phyloP scores from a whole-genome alignment of 2,113 vertebrate genomes.

The Eurypyga helias region DNA sequence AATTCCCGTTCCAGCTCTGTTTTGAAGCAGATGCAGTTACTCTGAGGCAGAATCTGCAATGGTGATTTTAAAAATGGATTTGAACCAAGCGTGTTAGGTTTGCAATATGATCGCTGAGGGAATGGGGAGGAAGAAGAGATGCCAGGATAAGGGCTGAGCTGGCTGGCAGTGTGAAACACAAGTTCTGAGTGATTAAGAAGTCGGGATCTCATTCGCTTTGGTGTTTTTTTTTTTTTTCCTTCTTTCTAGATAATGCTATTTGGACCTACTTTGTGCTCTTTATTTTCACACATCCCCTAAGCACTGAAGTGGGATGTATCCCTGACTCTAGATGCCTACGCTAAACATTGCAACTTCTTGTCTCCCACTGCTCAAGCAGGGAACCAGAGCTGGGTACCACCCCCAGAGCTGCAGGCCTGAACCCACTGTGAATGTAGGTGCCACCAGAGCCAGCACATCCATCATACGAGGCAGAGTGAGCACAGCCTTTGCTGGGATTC shows the following conservation, averaged over 20 bases:
- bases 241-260: not conserved
- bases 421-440: not conserved
- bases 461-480: not conserved
- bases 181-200: constrained; percentile 1
- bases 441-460: not conserved
- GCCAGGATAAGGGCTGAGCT: constrained; percentile 27
- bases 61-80: constrained; percentile 45
- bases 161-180: constrained; percentile 23
- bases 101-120: constrained; percentile 41
- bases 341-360: not conserved
- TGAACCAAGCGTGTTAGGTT: constrained; percentile 29
- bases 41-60: not conserved
- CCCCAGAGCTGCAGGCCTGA: not conserved
- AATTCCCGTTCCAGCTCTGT: not conserved
- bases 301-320: not conserved
- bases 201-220: not conserved
- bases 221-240: not conserved
- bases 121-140: not conserved
- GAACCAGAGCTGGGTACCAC: not conserved
- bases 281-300: not conserved
- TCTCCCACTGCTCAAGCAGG: not conserved
- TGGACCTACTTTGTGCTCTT: not conserved
- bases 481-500: not conserved
- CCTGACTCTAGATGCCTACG: not conserved
- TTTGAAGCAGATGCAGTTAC: not conserved